A percentile compares a stretch with the other conserved stretches of the same genome.
These are phyloP conservation scores for Tetranychus urticae DNA, from an alignment of 1,140 invertebrate species.

Conservation along the genomic window DNA sequence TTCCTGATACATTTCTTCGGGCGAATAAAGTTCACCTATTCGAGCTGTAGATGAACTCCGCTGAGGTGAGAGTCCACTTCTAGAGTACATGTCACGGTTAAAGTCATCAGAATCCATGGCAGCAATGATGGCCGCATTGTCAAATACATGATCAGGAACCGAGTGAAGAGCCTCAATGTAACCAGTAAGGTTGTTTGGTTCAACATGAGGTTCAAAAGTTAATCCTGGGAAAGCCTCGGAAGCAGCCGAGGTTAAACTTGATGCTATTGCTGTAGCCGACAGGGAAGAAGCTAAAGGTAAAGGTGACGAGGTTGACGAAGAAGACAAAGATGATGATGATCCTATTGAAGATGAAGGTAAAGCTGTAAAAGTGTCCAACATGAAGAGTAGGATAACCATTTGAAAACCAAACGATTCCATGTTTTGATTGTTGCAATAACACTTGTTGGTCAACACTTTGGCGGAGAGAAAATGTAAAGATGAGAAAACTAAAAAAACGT, in stretches of 20 bases:
- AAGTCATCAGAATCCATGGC: background rate
- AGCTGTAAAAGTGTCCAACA: too few species aligned
- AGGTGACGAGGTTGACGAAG: background rate
- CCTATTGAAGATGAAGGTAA: background rate
- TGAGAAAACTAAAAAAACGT: too few species aligned
- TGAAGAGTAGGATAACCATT: too few species aligned
- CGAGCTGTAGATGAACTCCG: background rate
- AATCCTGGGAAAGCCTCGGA: background rate
- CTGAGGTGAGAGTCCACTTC: background rate
- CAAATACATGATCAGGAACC: background rate
- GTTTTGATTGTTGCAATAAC: too few species aligned
- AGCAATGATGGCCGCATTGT: background rate
- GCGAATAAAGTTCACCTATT: background rate
- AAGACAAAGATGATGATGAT: background rate
- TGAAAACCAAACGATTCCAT: too few species aligned
- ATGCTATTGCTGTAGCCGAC: background rate
- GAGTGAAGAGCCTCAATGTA: background rate
- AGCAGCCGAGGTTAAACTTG: background rate
- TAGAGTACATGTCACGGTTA: background rate
- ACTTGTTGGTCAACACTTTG: too few species aligned
- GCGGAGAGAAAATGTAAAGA: too few species aligned
- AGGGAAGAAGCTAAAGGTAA: too few species aligned
- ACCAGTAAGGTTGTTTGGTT: background rate
- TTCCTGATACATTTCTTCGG: background rate
- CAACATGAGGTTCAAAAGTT: background rate